phyloP scores from a whole-genome alignment of 2,888 invertebrate species.

The Lamellibrachia satsuma region DNA sequence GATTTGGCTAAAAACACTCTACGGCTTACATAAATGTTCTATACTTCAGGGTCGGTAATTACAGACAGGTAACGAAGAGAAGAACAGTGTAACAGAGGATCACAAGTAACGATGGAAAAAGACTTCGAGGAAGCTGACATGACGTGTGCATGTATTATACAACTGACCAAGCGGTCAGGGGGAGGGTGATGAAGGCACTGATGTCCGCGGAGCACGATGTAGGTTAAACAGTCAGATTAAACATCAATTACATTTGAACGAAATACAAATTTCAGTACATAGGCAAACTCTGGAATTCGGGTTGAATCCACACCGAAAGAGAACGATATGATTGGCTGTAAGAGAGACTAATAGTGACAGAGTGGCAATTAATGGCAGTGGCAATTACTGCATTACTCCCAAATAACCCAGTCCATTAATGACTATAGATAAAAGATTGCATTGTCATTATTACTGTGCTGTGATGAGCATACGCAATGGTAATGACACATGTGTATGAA shows the following conservation, averaged over 20 bases:
- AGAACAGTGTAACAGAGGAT: too few relatives aligned
- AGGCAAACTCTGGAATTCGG: neutral
- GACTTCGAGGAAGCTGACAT: too few relatives aligned
- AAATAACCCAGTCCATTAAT: neutral
- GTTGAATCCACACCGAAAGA: neutral
- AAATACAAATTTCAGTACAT: neutral
- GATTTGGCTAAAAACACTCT: too few relatives aligned
- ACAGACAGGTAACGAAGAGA: too few relatives aligned
- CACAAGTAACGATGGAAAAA: too few relatives aligned
- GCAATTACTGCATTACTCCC: neutral
- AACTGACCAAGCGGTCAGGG: too few relatives aligned
- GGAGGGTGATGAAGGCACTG: too few relatives aligned
- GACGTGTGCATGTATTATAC: too few relatives aligned
- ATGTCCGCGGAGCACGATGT: neutral
- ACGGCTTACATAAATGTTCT: too few relatives aligned
- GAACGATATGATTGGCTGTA: neutral
- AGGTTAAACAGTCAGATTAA: neutral
- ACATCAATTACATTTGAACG: neutral
- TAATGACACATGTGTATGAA: constrained; percentile 5
- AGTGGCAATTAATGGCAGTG: neutral
- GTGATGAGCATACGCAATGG: neutral
- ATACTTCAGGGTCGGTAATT: too few relatives aligned
- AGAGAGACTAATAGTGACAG: neutral
- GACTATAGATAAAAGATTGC: neutral
- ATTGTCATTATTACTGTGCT: neutral